Conservation (phyloP, 1,140 invertebrate genomes). For the Scaptomyza montana region DNA sequence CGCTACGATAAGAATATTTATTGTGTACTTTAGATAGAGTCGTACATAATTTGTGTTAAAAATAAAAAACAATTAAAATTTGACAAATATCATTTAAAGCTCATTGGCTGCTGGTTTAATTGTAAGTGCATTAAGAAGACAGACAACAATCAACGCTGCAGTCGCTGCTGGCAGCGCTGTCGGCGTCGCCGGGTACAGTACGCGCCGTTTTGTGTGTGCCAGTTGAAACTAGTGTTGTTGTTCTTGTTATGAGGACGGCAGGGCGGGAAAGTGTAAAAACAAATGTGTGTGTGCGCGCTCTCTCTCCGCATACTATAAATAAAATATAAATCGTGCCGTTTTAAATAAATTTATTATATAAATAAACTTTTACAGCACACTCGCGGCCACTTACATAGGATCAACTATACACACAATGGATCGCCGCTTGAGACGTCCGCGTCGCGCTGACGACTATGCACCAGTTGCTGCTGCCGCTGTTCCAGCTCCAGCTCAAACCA, state of each 20-base stretch:
- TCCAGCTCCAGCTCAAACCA: slow-evolving; percentile 40
- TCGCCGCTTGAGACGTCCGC: slow-evolving; percentile 63
- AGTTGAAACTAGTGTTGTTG: slow-evolving; percentile 48
- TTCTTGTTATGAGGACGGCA: slow-evolving; percentile 10
- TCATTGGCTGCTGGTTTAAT: slow-evolving; percentile 11
- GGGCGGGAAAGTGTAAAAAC: slow-evolving; percentile 61
- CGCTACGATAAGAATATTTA: slow-evolving; percentile 12
- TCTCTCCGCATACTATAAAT: slow-evolving; percentile 61
- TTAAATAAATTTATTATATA: slow-evolving; percentile 29
- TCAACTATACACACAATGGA: slow-evolving; percentile 51
- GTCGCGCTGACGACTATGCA: slow-evolving; percentile 53
- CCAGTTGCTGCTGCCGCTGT: not conserved
- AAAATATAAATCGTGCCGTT: slow-evolving; percentile 55
- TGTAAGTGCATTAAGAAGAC: slow-evolving; percentile 39
- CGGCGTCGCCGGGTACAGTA: slow-evolving; percentile 61
- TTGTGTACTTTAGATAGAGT: slow-evolving; percentile 21
- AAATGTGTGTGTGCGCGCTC: slow-evolving; percentile 23
- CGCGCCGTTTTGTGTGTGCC: slow-evolving; percentile 52
- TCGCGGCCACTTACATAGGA: slow-evolving; percentile 12
- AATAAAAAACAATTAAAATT: not conserved
- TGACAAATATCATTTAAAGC: not conserved
- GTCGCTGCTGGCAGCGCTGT: slow-evolving; percentile 15
- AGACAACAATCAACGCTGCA: slow-evolving; percentile 29
- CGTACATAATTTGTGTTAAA: not conserved
- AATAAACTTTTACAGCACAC: slow-evolving; percentile 46